phyloP scores from a whole-genome alignment of 2,113 vertebrate genomes.

The Corythornis vintsioides region DNA sequence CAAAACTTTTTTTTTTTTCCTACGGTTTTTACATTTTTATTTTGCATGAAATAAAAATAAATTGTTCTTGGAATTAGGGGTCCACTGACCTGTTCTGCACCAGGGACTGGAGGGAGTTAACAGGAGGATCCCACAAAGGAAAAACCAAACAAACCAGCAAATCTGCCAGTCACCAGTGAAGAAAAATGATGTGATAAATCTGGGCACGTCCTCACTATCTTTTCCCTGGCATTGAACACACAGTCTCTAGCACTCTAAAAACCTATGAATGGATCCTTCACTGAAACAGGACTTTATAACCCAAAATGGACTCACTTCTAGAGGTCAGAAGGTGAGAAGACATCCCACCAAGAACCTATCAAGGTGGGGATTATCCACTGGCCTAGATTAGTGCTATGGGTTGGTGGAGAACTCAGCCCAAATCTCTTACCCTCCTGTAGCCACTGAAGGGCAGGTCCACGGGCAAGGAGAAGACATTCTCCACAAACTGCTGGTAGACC shows the following conservation, averaged over 20 bases:
- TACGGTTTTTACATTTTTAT: background rate
- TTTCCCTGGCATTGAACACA: background rate
- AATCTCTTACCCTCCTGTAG: slow-evolving; percentile 86
- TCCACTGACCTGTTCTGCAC: background rate
- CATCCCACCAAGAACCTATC: fast-evolving
- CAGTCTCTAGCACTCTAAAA: background rate
- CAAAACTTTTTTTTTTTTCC: background rate
- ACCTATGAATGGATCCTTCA: fast-evolving
- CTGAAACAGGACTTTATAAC: background rate
- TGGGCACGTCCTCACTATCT: too few relatives aligned
- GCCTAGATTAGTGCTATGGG: fast-evolving
- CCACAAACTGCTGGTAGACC: slow-evolving; percentile 95
- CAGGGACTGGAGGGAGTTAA: background rate
- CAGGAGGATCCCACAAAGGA: background rate
- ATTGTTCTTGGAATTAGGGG: background rate
- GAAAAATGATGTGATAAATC: fast-evolving
- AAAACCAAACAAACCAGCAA: background rate
- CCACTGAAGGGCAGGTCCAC: slow-evolving; percentile 95
- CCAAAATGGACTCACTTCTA: fast-evolving
- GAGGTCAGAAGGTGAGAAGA: background rate
- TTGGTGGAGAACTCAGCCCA: background rate
- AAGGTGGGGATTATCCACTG: fast-evolving
- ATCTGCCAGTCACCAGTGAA: background rate
- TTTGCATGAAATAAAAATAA: background rate
- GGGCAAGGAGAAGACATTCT: slow-evolving; percentile 96